Conservation (phyloP, 2,113 vertebrate species). For the Callocephalon fimbriatum region DNA sequence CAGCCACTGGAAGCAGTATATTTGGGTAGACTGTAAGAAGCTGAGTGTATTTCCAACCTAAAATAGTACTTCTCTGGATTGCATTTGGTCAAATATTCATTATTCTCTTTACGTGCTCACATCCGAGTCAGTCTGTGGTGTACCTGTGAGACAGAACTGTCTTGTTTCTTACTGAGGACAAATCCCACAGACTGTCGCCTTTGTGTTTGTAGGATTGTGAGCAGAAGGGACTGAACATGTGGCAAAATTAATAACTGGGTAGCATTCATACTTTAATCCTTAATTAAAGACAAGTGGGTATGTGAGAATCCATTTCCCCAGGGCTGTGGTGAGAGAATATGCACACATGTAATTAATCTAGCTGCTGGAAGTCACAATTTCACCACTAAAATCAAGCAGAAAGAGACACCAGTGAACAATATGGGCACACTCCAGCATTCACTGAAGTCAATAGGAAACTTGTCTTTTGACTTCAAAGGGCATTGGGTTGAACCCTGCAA, state of each 20-base stretch:
- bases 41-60: background rate
- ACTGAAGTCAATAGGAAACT: background rate
- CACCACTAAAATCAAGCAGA: slow-evolving; percentile 12
- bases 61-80: background rate
- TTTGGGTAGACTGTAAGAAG: background rate
- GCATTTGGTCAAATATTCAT: background rate
- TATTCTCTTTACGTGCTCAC: background rate
- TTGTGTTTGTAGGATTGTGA: background rate
- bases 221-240: slow-evolving; percentile 12
- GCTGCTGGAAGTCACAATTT: slow-evolving; percentile 40
- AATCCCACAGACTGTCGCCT: background rate
- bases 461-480: slow-evolving; percentile 29
- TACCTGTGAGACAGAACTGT: background rate
- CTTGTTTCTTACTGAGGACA: background rate
- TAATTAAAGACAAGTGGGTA: slow-evolving; percentile 48
- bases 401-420: background rate
- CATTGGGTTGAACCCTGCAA: background rate
- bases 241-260: slow-evolving; percentile 11
- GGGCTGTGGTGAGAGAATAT: background rate
- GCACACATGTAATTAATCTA: slow-evolving; percentile 43
- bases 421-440: background rate
- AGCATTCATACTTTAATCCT: slow-evolving; percentile 7
- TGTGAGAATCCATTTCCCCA: slow-evolving; percentile 32
- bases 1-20: accelerated
- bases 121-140: background rate